A percentile compares a stretch with the other conserved stretches of the same genome.
These are phyloP conservation scores for Conistra vaccinii DNA, from an alignment of 2,888 invertebrate species.

Conservation along the genomic window DNA sequence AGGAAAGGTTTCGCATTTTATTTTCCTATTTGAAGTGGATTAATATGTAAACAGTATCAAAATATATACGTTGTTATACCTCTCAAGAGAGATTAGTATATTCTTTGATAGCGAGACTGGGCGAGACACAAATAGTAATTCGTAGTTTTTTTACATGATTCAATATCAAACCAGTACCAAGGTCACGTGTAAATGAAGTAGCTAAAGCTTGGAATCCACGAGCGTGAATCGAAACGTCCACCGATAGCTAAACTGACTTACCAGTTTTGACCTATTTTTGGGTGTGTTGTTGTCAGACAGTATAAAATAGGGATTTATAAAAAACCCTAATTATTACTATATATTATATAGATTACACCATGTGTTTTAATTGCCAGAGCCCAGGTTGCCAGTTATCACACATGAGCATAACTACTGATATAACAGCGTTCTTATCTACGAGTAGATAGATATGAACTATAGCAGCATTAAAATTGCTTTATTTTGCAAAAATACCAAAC, in stretches of 20 bases:
- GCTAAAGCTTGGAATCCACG: conserved; percentile 14
- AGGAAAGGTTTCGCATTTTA: background rate
- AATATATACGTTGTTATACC: background rate
- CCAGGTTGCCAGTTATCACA: background rate
- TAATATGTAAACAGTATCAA: background rate
- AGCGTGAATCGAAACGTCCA: too few species aligned
- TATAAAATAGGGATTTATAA: background rate
- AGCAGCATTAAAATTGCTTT: background rate
- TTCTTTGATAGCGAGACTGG: too few species aligned
- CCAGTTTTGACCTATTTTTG: background rate
- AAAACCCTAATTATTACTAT: background rate
- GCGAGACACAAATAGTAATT: background rate
- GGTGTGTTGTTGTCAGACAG: background rate
- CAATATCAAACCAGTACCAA: conserved; percentile 19
- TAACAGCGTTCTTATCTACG: background rate
- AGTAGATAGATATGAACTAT: too few species aligned
- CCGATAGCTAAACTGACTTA: too few species aligned
- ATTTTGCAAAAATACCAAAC: conserved; percentile 7
- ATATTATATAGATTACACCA: background rate
- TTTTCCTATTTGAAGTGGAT: conserved; percentile 3
- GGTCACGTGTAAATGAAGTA: conserved; percentile 9
- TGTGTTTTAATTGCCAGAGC: too few species aligned
- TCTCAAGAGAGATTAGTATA: background rate
- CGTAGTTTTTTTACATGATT: conserved; percentile 27
- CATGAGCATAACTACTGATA: background rate